A percentile compares a stretch with the other conserved stretches of the same genome.
Conservation (phyloP, 2,888 invertebrate genomes). For the Cloeon dipterum region DNA sequence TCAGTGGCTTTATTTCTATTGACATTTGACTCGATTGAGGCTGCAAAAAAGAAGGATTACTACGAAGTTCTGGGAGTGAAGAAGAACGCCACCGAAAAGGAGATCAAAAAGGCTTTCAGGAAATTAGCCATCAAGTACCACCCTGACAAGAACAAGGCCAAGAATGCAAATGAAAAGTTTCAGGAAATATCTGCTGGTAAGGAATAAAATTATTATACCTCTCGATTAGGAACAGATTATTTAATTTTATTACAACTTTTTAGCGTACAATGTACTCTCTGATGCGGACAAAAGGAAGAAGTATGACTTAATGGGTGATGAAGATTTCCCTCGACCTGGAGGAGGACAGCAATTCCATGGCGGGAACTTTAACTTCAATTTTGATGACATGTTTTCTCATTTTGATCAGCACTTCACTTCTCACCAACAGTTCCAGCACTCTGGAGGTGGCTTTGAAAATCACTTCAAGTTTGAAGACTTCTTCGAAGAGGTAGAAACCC, state of each 20-base stretch:
- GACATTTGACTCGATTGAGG: no score
- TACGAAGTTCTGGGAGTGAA: constrained; percentile 22
- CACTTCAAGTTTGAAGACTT: constrained; percentile 9
- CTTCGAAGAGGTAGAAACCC: constrained; percentile 8
- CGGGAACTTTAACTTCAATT: constrained; percentile 9
- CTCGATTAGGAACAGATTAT: no score
- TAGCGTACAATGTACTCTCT: constrained; percentile 10
- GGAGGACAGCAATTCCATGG: constrained; percentile 2
- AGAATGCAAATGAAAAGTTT: constrained; percentile 23
- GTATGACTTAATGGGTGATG: constrained; percentile 9
- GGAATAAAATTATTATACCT: constrained; percentile 1
- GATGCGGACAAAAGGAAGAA: constrained; percentile 7
- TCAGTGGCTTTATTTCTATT: no score
- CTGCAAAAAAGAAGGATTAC: constrained; percentile 16
- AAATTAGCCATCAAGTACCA: constrained; percentile 25
- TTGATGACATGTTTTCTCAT: constrained; percentile 10
- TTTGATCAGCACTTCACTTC: constrained; percentile 8
- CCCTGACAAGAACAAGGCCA: constrained; percentile 24
- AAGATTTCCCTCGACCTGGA: constrained; percentile 5
- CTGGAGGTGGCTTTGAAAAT: constrained; percentile 4
- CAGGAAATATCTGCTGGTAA: constrained; percentile 24
- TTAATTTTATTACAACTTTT: not conserved
- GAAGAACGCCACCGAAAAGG: constrained; percentile 18
- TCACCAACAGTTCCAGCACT: constrained; percentile 5
- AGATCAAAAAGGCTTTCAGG: constrained; percentile 25